These are phyloP conservation scores for Rhea pennata DNA, from an alignment of 2,113 vertebrate genomes.

Conservation along the genomic window DNA sequence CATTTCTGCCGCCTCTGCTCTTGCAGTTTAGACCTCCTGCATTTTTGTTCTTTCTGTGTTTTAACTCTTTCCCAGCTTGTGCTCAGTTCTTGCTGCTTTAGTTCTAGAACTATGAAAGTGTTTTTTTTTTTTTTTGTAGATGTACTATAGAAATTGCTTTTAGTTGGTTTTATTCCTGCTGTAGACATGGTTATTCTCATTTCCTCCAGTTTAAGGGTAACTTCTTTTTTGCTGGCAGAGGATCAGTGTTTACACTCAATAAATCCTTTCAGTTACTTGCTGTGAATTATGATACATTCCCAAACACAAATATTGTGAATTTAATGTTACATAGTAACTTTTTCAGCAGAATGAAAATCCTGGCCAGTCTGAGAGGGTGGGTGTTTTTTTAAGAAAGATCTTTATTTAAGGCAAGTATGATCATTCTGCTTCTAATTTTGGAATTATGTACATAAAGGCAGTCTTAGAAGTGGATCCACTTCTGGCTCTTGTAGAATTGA, in stretches of 20 bases:
- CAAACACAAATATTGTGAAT: neutral
- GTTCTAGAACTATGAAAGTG: neutral
- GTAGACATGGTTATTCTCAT: neutral
- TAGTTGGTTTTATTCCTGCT: neutral
- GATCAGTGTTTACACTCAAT: neutral
- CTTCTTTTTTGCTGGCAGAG: neutral
- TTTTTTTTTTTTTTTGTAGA: neutral
- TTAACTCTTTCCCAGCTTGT: neutral
- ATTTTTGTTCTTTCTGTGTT: neutral
- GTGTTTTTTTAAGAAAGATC: neutral
- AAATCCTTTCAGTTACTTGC: neutral
- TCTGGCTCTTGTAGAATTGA: accelerated
- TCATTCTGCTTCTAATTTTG: neutral
- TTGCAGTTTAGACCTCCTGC: neutral
- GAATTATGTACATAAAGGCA: accelerated
- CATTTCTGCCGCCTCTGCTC: slow-evolving; percentile 13
- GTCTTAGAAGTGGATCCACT: neutral
- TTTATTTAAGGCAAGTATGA: accelerated
- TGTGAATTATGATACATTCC: neutral
- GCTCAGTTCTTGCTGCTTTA: neutral
- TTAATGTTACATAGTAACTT: neutral
- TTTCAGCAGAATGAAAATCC: accelerated
- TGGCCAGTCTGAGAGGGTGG: no score
- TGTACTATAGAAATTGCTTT: neutral
- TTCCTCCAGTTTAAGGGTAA: neutral